phyloP scores from a whole-genome alignment of 2,797 vertebrate genomes.

The Tinamus major region DNA sequence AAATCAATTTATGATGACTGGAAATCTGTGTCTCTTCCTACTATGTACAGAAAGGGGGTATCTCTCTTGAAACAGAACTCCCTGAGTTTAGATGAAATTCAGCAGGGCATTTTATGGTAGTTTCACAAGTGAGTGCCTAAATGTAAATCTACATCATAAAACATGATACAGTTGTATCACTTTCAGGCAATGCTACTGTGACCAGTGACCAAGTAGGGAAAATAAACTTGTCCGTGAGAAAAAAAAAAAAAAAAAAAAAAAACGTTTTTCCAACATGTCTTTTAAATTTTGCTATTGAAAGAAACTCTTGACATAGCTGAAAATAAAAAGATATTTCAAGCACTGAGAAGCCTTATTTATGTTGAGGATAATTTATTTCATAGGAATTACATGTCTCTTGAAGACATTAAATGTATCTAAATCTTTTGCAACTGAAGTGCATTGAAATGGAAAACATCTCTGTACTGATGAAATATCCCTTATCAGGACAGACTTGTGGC shows the following conservation, averaged over 20 bases:
- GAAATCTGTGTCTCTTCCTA: background rate
- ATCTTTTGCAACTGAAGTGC: background rate
- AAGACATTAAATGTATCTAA: background rate
- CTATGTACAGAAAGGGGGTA: rapidly evolving
- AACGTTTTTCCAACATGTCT: background rate
- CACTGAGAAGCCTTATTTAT: background rate
- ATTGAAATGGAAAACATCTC: background rate
- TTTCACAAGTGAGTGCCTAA: background rate
- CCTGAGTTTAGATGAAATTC: background rate
- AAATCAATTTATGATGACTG: background rate
- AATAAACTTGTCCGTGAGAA: background rate
- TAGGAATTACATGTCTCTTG: background rate
- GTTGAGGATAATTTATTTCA: background rate
- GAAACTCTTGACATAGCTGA: background rate
- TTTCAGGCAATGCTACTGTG: background rate
- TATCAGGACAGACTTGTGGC: background rate
- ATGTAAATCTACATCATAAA: background rate
- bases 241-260: background rate
- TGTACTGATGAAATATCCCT: background rate
- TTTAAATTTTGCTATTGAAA: conserved; percentile 1
- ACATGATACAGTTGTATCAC: background rate
- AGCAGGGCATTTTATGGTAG: background rate
- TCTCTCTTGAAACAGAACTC: background rate
- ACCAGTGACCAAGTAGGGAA: background rate
- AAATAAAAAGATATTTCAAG: background rate